Evolutionary conservation across 2,888 invertebrate genomes (phyloP), one percentile per base, ranked within the genome.

Genomic region (Zygogramma bicolorata): DNA sequence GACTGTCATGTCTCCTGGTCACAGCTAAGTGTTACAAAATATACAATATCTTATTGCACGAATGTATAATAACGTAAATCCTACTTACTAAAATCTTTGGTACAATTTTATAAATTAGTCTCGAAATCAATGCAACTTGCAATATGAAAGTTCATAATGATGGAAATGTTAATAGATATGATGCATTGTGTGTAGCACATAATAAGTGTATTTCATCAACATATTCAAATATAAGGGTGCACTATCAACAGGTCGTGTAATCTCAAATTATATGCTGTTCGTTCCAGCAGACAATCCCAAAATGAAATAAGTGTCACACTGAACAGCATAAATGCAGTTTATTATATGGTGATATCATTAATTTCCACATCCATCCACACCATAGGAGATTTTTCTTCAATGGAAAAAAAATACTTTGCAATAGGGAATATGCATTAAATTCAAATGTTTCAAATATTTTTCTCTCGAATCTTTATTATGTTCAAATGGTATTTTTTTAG

Each of bases 31-130:
- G 65, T 22, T 38, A 53, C 34, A 34, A 18, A 57, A 34, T 57
- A 34, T 29, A 40, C 22, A 65, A 18, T 49, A 65, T 49, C 6
- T 46, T 60, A 67, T 67, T 67, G 60, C 60, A 67, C 59, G 60
- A 67, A 66, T 53, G n/a, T 58, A 58, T 46, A 46, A 46, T 20
- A 46, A 46, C 18, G 2, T 20, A 46, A 10, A 42, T 40, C 31
- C 22, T 67, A 67, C 1, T 34, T 25, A 22, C 60, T 60, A 60
- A n/a, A 66, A 15, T 67, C 67, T 67, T 67, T 67, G 67, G 67
- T 67, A 67, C 60, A 60, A 15, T 67, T 29, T 42, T 42, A 27
- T 46, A 42, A 67, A 29, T 22, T 60, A 60, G 13, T 27, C 38
- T 59, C n/a, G 20, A 60, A 60, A 29, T 22, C 13, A 20, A 53